These are phyloP conservation scores for Peromyscus polionotus DNA, from an alignment of 2,113 vertebrate species.

Conservation along the genomic window DNA sequence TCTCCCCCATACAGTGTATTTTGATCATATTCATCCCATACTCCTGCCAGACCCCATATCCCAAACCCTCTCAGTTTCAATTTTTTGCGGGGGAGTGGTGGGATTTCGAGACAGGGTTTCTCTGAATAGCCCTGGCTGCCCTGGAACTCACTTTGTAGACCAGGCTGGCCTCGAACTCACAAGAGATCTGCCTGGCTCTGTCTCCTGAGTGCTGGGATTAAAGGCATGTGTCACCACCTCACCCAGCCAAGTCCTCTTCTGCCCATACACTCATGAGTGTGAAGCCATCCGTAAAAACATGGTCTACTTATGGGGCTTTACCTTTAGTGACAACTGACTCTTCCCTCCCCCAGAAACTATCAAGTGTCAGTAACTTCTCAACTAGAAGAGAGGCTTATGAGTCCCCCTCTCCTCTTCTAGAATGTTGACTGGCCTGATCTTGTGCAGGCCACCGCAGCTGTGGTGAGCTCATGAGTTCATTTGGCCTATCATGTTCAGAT, in stretches of 20 bases:
- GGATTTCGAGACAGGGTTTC: background rate
- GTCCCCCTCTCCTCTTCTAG: background rate
- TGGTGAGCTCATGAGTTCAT: background rate
- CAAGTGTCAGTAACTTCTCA: background rate
- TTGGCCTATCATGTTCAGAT: background rate
- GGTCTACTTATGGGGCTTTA: background rate
- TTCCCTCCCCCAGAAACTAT: background rate
- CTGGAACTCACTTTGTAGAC: background rate
- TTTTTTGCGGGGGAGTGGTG: background rate
- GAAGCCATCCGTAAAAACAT: background rate
- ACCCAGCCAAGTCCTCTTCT: background rate
- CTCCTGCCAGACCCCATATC: background rate
- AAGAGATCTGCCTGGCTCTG: background rate
- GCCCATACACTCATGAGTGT: no score
- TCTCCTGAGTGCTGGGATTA: background rate
- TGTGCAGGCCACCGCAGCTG: background rate
- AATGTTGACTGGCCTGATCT: background rate
- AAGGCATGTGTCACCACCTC: background rate
- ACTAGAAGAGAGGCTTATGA: background rate
- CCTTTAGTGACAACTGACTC: no score
- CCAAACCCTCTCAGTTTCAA: background rate
- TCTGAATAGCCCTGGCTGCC: background rate
- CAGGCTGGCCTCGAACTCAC: background rate
- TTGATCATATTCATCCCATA: background rate
- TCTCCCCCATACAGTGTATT: background rate